phyloP scores from a whole-genome alignment of 2,113 vertebrate species.

The Pelecanoides urinatrix region DNA sequence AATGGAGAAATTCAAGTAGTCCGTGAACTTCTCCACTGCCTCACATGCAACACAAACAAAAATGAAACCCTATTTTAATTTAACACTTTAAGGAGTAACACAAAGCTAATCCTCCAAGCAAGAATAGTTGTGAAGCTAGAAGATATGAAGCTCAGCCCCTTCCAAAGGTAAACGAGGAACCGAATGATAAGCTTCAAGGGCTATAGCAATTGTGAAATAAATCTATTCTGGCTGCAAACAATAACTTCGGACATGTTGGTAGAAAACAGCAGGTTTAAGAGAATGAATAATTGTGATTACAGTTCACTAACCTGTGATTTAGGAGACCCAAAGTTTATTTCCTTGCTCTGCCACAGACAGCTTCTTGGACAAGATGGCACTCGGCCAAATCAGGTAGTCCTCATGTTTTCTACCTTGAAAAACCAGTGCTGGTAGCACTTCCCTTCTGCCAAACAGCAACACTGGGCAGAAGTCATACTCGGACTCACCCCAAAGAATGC shows the following conservation, averaged over 20 bases:
- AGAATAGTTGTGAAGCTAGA: not conserved
- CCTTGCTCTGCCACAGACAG: not conserved
- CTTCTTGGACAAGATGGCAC: not conserved
- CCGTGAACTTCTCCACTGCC: not conserved
- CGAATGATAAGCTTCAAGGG: not conserved
- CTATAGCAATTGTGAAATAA: not conserved
- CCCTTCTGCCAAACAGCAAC: not conserved
- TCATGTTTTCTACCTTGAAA: not conserved
- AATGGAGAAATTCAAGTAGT: not conserved
- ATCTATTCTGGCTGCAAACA: not conserved
- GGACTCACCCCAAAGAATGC: not conserved
- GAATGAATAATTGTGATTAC: not conserved
- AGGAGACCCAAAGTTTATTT: not conserved
- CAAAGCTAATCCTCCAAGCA: not conserved
- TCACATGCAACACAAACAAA: not conserved
- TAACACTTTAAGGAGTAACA: not conserved
- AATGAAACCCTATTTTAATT: not conserved
- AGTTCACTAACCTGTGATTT: not conserved
- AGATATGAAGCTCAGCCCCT: not conserved
- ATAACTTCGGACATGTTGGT: not conserved
- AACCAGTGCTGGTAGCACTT: not conserved
- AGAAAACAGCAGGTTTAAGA: not conserved
- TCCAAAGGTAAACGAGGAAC: not conserved
- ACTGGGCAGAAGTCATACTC: not conserved
- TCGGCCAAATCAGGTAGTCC: not conserved